Evolutionary conservation across 2,797 vertebrate genomes (phyloP).

Genomic region (Phoxinus dragarum): DNA sequence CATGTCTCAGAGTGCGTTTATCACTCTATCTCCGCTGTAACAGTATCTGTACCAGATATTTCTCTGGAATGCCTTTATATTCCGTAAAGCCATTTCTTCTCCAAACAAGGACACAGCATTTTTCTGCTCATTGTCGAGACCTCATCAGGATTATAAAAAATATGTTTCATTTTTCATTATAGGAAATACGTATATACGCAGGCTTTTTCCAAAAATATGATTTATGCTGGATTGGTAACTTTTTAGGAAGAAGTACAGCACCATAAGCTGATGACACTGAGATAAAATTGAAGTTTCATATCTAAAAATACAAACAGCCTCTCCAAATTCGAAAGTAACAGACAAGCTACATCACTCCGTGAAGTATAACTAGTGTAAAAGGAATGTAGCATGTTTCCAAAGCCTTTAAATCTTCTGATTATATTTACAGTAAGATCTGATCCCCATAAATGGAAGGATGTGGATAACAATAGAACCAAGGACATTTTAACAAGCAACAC

Average conservation of each 20-base stretch:
- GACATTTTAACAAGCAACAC: slow-evolving; percentile 51
- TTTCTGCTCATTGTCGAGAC: slow-evolving; percentile 10
- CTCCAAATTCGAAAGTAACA: background rate
- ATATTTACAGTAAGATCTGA: slow-evolving; percentile 7
- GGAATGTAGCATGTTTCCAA: slow-evolving; percentile 49
- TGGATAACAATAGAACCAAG: slow-evolving; percentile 47
- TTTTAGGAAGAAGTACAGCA: background rate
- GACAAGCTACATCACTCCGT: background rate
- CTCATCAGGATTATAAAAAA: slow-evolving; percentile 7
- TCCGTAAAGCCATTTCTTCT: slow-evolving; percentile 39
- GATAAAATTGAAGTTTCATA: background rate
- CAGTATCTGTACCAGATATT: slow-evolving; percentile 41
- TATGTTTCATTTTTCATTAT: background rate
- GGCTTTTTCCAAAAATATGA: slow-evolving; percentile 3
- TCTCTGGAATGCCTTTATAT: slow-evolving; percentile 42
- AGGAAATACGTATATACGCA: background rate
- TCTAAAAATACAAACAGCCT: background rate
- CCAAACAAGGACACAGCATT: slow-evolving; percentile 32
- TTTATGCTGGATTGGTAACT: background rate
- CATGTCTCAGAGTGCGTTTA: slow-evolving; percentile 30
- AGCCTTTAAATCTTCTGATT: slow-evolving; percentile 38
- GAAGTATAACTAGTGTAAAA: slow-evolving; percentile 37
- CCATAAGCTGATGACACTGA: background rate
- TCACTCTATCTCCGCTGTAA: slow-evolving; percentile 42
- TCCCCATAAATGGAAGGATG: slow-evolving; percentile 56